Evolutionary conservation across 2,113 vertebrate species (phyloP).

Genomic region (Microtus richardsoni): DNA sequence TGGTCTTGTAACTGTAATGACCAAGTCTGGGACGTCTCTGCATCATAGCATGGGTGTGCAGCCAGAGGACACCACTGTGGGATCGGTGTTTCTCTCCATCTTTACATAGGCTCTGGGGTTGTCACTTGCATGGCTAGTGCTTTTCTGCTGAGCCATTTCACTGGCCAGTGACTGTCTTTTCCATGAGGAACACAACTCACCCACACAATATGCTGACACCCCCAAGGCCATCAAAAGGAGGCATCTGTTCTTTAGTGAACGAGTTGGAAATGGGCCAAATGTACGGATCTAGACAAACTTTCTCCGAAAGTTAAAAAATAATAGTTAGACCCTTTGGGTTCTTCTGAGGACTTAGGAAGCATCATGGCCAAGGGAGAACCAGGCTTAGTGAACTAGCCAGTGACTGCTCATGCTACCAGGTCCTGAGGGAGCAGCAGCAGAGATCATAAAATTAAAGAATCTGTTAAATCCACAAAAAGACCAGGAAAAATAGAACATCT

Average conservation of each 20-base stretch:
- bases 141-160: not conserved
- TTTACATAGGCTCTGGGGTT: no score
- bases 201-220: not conserved
- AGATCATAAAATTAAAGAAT: not conserved
- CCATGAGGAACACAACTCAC: not conserved
- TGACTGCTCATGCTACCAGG: not conserved
- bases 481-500: not conserved
- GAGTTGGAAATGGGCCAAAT: not conserved
- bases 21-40: no score
- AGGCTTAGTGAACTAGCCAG: not conserved
- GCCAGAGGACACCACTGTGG: no score
- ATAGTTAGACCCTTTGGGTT: not conserved
- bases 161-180: not conserved
- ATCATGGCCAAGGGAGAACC: not conserved
- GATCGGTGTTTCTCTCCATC: no score
- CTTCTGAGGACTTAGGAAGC: not conserved
- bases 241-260: not conserved
- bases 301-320: not conserved
- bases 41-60: no score
- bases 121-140: no score
- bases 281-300: not conserved
- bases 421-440: not conserved
- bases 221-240: not conserved
- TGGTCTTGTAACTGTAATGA: no score
- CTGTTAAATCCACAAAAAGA: not conserved